Base-by-base conservation (phyloP, 2,113 vertebrate genomes). In the Pygoscelis antarcticus region DNA sequence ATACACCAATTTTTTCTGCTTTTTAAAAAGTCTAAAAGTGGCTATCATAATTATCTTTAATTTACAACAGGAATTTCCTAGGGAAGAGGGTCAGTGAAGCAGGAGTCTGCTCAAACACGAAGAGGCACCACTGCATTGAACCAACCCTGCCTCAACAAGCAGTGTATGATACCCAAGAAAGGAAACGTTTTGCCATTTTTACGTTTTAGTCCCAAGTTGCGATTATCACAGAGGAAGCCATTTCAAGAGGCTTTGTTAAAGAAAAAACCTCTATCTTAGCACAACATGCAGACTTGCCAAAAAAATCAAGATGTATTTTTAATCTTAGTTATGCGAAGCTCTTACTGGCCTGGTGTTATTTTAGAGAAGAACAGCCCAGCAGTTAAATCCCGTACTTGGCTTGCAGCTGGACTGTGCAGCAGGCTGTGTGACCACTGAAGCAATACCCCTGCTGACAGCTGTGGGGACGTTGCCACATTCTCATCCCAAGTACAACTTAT, bases 371-470 rank as follows among this genome's bases (percentile, higher is more conserved):
- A 23, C 8, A 58, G 46, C 32, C 40, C 52, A 4, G 49, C 0
- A 0, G 46, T 34, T 52, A 36, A 42, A n/a, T 32, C 26, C 27
- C 1, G 0, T 26, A 3, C 14, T 20, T 64, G 54, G 9, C 61
- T 16, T 34, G 29, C 52, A 42, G n/a, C 40, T 9, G 57, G 40
- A 44, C 11, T 1, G 3, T 6, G 16, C 0, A 1, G 29, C 74
- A 55, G 42, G 36, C 40, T 68, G 16, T 10, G 69, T 8, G 76
- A 19, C 40, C 23, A 2, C 52, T 34, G 70, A 18, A 57, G 46
- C 47, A n/a, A 11, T 1, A 2, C 3, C 1, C 7, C 74, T 1
- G 1, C 21, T 4, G 7, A 47, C 2, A 47, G 58, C 79, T 71
- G 36, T 2, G 5, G 55, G 27, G 36, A 72, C 17, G 7, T 2